Base-by-base conservation (phyloP, 2,888 invertebrate species). In the Lasius platythorax region DNA sequence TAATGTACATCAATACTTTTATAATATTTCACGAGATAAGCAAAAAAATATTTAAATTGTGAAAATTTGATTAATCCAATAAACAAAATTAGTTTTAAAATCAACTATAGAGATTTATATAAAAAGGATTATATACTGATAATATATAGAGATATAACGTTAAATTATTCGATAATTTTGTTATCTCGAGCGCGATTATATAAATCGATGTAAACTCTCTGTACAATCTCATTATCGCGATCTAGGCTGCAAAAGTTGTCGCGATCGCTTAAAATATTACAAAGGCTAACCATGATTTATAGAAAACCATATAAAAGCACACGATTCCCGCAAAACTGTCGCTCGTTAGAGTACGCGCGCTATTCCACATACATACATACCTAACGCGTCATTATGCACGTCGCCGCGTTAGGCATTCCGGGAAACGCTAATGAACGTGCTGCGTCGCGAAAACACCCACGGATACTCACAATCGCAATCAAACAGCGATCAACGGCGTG, bases 401-500 rank as follows among this genome's bases (percentile, higher is more conserved):
- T 61, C 30, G 70, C 37, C 76, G 53, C 37, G 37, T 37, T 76
- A 53, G 53, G 40, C 33, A 79, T 81, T 81, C 79, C 79, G 73
- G 79, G 79, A 81, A 81, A 81, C 72, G 79, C 72, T 81, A 81
- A 81, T 81, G 79, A 81, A 81, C 79, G 79, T 37, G 79, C 73
- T 61, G 61, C 72, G 73, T 72, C 73, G 79, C 72, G 61, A 81
- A 81, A 64, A 75, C 82, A 64, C 74, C 82, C 82, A 82, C 82
- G 82, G 66, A 74, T 82, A 61, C 33, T 74, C 74, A 68, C 82
- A 68, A 50, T 68, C 50, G 81, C 53, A 81, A 85, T 85, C 75
- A 84, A 85, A 79, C 46, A 74, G 63, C 83, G 81, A 85, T 85
- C 74, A 68, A 50, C 70, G 76, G 72, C 67, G 66, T 73, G 78